These are phyloP conservation scores for Littorina saxatilis DNA, from an alignment of 1,140 invertebrate species.

Conservation along the genomic window DNA sequence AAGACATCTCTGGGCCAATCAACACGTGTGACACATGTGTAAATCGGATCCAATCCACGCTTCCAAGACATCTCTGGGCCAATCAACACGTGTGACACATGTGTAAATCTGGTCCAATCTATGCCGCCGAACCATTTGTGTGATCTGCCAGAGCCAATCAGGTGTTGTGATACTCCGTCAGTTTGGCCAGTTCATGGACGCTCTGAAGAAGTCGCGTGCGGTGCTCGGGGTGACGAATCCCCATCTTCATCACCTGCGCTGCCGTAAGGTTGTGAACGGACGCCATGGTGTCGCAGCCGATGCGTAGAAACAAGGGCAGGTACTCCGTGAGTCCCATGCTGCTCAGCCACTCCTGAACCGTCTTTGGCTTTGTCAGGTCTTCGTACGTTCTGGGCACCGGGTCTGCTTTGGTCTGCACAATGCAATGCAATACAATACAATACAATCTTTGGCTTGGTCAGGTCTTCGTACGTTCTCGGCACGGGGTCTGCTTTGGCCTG, in stretches of 20 bases:
- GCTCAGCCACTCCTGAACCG: constrained; percentile 62
- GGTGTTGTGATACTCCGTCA: constrained; percentile 12
- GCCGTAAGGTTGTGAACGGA: constrained; percentile 92
- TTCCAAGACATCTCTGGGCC: too few relatives aligned
- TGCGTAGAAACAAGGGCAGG: constrained; percentile 90
- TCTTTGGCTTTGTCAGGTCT: constrained; percentile 52
- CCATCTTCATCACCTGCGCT: constrained; percentile 91
- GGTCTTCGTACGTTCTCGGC: constrained; percentile 48
- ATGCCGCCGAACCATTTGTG: too few relatives aligned
- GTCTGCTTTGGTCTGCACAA: constrained; percentile 41
- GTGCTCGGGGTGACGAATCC: constrained; percentile 90
- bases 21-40: too few relatives aligned
- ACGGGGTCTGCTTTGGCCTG: constrained; percentile 33
- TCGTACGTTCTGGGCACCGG: constrained; percentile 43
- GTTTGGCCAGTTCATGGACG: constrained; percentile 52
- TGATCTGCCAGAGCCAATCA: background rate
- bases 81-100: too few relatives aligned
- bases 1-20: too few relatives aligned
- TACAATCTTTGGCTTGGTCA: constrained; percentile 55
- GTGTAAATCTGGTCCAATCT: too few relatives aligned
- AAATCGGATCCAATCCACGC: too few relatives aligned
- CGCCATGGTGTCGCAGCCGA: constrained; percentile 94
- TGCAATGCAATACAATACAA: constrained; percentile 6
- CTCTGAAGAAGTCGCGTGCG: constrained; percentile 85
- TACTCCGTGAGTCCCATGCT: constrained; percentile 73